Percentiles rank a stretch among this genome's conserved stretches.
phyloP scores from a whole-genome alignment of 2,797 vertebrate species.

The Borostomias antarcticus region DNA sequence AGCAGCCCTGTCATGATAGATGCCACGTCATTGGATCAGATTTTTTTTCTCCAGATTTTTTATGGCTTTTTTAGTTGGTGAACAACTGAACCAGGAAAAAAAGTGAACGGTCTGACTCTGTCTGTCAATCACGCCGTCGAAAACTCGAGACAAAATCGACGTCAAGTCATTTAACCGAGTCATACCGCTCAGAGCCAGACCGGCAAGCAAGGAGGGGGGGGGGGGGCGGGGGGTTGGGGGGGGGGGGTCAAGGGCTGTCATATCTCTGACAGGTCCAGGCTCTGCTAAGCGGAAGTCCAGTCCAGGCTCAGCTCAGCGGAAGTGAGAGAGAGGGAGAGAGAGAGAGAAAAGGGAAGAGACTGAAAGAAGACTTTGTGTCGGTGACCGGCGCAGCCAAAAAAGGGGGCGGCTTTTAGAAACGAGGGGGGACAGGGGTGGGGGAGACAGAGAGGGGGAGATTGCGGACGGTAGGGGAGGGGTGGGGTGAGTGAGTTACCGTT shows the following conservation, averaged over 20 bases:
- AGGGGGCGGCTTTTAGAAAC: constrained; percentile 66
- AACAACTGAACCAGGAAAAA: neutral
- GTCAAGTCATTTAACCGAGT: neutral
- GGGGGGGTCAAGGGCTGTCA: too few species aligned
- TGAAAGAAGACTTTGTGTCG: constrained; percentile 91
- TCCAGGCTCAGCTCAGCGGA: constrained; percentile 83
- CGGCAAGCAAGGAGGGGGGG: neutral
- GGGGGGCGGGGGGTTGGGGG: too few species aligned
- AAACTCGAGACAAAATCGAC: neutral
- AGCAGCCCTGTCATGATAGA: neutral
- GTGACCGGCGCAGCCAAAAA: constrained; percentile 61
- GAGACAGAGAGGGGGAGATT: constrained; percentile 44
- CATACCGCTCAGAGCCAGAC: neutral
- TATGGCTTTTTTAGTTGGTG: neutral
- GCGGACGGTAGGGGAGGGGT: constrained; percentile 40
- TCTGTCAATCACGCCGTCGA: neutral
- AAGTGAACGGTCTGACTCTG: neutral
- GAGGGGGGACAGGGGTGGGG: constrained; percentile 49
- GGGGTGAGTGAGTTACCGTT: constrained; percentile 81
- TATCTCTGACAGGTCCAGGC: constrained; percentile 43
- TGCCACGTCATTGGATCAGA: neutral
- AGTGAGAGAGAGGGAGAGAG: constrained; percentile 67
- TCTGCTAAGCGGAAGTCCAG: constrained; percentile 76
- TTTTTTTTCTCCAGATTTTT: neutral
- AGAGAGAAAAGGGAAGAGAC: constrained; percentile 74